phyloP scores from a whole-genome alignment of 2,113 vertebrate species.

The Hoplias malabaricus region DNA sequence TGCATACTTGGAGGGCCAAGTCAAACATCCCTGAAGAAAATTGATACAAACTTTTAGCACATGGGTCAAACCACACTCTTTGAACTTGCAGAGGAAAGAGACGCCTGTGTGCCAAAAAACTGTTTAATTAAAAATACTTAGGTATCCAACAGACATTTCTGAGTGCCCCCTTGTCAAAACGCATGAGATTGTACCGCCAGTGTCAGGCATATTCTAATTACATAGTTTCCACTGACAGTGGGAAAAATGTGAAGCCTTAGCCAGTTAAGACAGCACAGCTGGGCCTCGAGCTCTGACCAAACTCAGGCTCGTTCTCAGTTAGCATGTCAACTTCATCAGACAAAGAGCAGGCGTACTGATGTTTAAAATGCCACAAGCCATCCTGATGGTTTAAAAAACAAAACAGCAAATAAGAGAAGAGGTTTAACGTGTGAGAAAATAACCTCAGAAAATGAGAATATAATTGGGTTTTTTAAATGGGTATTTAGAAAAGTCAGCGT shows the following conservation, averaged over 20 bases:
- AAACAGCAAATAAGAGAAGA: background rate
- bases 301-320: conserved; percentile 14
- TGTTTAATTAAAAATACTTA: conserved; percentile 79
- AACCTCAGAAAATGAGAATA: background rate
- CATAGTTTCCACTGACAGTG: conserved; percentile 62
- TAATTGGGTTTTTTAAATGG: background rate
- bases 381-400: conserved; percentile 15
- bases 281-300: conserved; percentile 43
- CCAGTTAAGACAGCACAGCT: conserved; percentile 53
- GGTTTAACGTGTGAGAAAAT: background rate
- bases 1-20: conserved; percentile 70
- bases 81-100: conserved; percentile 67
- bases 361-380: conserved; percentile 5
- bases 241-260: conserved; percentile 44
- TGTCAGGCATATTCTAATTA: conserved; percentile 64
- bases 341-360: conserved; percentile 8
- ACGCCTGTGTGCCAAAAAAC: conserved; percentile 56
- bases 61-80: conserved; percentile 73
- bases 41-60: conserved; percentile 78
- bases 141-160: conserved; percentile 62
- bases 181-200: conserved; percentile 69
- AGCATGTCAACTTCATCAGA: conserved; percentile 13
- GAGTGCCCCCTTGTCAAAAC: conserved; percentile 67
- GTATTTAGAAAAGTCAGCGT: no score
- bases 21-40: conserved; percentile 76